Base-by-base conservation (phyloP, 2,888 invertebrate genomes). In the Limnephilus auricula region DNA sequence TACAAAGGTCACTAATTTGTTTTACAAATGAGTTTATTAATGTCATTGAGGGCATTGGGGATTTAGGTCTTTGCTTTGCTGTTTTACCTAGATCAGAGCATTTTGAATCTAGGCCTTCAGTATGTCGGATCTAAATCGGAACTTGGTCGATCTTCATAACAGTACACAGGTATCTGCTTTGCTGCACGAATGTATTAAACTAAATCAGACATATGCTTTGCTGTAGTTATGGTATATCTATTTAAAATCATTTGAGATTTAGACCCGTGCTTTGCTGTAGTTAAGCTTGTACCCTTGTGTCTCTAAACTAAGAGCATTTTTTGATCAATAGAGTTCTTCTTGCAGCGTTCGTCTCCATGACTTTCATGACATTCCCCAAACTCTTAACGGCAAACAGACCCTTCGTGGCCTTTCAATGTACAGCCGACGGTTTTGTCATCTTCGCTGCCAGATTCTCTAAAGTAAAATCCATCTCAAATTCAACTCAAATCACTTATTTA, bases 341-440 rank as follows among this genome's bases (percentile, higher is more conserved):
- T 83, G 25, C 32, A 83, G 83, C 34, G 37, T 32, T 83, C 10
- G 25, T 83, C 37, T 31, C 32, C 32, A 32, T 12, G 32, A 83
- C 83, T 25, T 83, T 37, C 15, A 0, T 83, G 34, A n/a, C 9
- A 15, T 34, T 83, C 37, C 83, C 83, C 83, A 83, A 83, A 18
- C 83, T 37, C 40, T 85, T 85, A 45, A 40, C 85, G 50, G 85
- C 50, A 30, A 30, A 85, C 45, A 37, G 45, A 10, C 50, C 85
- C 12, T 34, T 40, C 85, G 1, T 30, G 25, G 18, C 13, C 30
- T 12, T 45, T 13, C 85, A 40, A 25, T 45, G 13, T 15, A 5
- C n/a, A 80, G 85, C 40, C 30, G 85, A 40, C 83, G 83, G 83
- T 18, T 15, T 45, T 10, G 40, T 40, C 13, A 30, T 85, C n/a